Percentiles rank a stretch among this genome's conserved stretches.
Conservation (phyloP, 2,113 vertebrate genomes). For the Gambusia holbrooki region DNA sequence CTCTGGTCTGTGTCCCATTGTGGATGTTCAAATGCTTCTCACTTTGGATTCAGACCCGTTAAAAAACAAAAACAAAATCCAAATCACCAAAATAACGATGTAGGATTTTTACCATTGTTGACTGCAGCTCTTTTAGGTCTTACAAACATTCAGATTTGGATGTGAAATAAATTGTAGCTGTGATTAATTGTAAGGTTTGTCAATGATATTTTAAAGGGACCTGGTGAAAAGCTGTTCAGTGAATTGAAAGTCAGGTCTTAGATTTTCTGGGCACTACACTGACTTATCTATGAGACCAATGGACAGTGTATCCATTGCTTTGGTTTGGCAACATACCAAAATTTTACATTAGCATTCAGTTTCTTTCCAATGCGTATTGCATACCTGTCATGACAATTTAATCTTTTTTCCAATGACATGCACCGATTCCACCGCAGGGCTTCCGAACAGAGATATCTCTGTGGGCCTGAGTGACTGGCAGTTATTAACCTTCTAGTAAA, state of each 20-base stretch:
- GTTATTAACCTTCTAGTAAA: slow-evolving; percentile 77
- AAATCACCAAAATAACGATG: too few relatives aligned
- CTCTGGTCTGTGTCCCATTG: too few relatives aligned
- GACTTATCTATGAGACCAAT: slow-evolving; percentile 28
- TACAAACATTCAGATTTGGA: too few relatives aligned
- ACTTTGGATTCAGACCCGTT: too few relatives aligned
- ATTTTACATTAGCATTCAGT: not conserved
- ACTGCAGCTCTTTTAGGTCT: too few relatives aligned
- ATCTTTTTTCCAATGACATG: slow-evolving; percentile 40
- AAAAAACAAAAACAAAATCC: too few relatives aligned
- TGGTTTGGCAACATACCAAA: slow-evolving; percentile 15
- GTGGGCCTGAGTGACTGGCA: slow-evolving; percentile 22
- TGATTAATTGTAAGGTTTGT: not conserved
- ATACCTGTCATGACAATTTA: slow-evolving; percentile 31
- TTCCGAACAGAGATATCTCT: slow-evolving; percentile 30
- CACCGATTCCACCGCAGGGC: slow-evolving; percentile 20
- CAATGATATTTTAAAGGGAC: not conserved
- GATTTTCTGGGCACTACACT: not conserved
- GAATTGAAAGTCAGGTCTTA: not conserved
- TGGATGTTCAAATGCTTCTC: too few relatives aligned
- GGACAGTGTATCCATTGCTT: slow-evolving; percentile 11
- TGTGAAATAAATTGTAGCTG: not conserved
- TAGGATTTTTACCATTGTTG: too few relatives aligned
- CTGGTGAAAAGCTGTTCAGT: not conserved
- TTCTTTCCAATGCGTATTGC: slow-evolving; percentile 15